Evolutionary conservation across 2,888 invertebrate species (phyloP).

Genomic region (Cremastinae sp.): DNA sequence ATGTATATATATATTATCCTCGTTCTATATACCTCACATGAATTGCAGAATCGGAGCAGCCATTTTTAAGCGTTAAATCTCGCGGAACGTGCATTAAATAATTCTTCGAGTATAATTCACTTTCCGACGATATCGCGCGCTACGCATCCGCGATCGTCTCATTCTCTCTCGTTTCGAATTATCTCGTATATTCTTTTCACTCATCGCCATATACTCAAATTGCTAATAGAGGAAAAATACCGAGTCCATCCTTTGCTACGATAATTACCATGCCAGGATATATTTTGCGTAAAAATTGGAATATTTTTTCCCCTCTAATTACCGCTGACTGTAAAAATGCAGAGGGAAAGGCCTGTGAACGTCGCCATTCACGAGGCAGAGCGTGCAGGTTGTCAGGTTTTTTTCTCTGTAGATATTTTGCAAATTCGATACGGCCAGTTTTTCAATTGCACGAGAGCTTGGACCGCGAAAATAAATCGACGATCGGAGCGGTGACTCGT

Average conservation of each 20-base stretch:
- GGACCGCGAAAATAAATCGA: constrained; percentile 1
- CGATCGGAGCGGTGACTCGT: background rate
- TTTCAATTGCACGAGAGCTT: constrained; percentile 13
- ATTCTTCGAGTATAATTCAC: too few relatives aligned
- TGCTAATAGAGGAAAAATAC: too few relatives aligned
- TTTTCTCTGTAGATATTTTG: constrained; percentile 37
- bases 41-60: background rate
- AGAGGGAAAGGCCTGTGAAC: background rate
- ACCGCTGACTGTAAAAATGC: background rate
- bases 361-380: constrained; percentile 24
- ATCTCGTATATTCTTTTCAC: too few relatives aligned
- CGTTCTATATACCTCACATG: constrained; percentile 1
- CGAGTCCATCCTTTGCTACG: too few relatives aligned
- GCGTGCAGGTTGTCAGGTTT: constrained; percentile 3
- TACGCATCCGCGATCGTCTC: too few relatives aligned
- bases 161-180: too few relatives aligned
- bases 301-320: too few relatives aligned
- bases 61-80: constrained; percentile 7
- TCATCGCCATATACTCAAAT: too few relatives aligned
- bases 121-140: background rate
- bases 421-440: constrained; percentile 35
- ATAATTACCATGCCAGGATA: too few relatives aligned
- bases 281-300: too few relatives aligned
- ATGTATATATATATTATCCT: background rate
- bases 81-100: background rate